Evolutionary conservation across 2,888 invertebrate species (phyloP).

Genomic region (Microchrysa polita): DNA sequence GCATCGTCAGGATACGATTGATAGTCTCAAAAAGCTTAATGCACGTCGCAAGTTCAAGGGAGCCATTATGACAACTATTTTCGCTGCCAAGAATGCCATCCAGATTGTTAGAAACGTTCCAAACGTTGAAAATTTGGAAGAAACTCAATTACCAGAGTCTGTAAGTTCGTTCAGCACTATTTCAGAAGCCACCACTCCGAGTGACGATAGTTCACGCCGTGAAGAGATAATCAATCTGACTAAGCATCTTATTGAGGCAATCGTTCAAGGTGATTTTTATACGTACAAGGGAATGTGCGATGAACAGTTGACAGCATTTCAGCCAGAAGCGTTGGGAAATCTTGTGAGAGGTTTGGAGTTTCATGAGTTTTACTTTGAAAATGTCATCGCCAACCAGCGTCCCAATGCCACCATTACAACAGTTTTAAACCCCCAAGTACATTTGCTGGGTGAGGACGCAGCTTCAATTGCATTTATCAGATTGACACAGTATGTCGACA

Average conservation of each 20-base stretch:
- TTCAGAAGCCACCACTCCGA: conserved; percentile 92
- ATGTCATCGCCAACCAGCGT: conserved; percentile 93
- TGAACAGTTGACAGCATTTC: conserved; percentile 98
- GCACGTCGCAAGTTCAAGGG: conserved; percentile 99
- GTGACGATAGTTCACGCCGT: conserved; percentile 84
- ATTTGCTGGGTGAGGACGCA: conserved; percentile 97
- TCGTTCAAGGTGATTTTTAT: conserved; percentile 97
- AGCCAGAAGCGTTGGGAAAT: conserved; percentile 98
- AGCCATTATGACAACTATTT: conserved; percentile 99
- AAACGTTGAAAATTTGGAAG: conserved; percentile 98
- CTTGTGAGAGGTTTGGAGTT: conserved; percentile 99
- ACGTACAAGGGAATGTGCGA: conserved; percentile 95
- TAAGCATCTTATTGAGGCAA: conserved; percentile 96
- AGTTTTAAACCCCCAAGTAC: conserved; percentile 97
- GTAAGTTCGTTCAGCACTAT: conserved; percentile 97
- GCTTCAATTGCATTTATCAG: conserved; percentile 99
- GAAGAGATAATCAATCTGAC: conserved; percentile 99
- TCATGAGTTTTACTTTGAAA: conserved; percentile 99
- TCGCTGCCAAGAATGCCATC: conserved; percentile 97
- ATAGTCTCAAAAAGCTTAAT: conserved; percentile 99
- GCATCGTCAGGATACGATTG: conserved; percentile 99
- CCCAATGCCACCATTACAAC: conserved; percentile 96
- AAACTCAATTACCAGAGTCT: conserved; percentile 98
- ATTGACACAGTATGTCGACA: conserved; percentile 97
- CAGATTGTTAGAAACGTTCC: no score